Evolutionary conservation across 2,113 vertebrate species (phyloP), one percentile per base, ranked within the genome.

Genomic region (Clarias macrocephalus): DNA sequence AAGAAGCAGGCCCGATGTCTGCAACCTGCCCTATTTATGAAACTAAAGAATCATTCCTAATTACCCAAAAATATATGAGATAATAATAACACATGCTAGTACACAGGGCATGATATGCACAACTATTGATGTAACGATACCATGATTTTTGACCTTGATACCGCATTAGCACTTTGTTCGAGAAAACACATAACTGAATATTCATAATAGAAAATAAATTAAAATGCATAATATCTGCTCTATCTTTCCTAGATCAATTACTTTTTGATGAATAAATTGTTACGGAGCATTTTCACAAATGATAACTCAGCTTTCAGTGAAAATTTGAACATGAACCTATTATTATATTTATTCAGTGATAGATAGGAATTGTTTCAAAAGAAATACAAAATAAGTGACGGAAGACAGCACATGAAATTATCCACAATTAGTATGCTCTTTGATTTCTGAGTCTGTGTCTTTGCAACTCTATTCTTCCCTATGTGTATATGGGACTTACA

Each of bases 1-100:
- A 92, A 79, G 89, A 91, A 90, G 84, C 88, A 93, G 90, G 89
- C 90, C 91, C 89, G 81, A 89, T n/a, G 85, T 88, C 89, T 90
- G 89, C 42, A 75, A 70, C 88, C 73, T 75, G 85, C 79, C 75
- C 73, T 75, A 80, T 85, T 88, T 86, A 85, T 42, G 54, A 84
- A 84, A 84, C 84, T 88, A 88, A 77, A 90, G 87, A 80, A 88
- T 85, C 57, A 73, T 89, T 81, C 82, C 84, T 83, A 89, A 87
- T 87, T 84, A 81, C 65, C n/a, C 59, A 80, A 86, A 75, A 65
- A 57, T 33, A 63, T 18, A 57, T 62, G 76, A 80, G 23, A 59
- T 59, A 48, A 76, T 70, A 80, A 48, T 48, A 62, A n/a, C 62
- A 62, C 13, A 42, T n/a, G 72, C 73, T n/a, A 52, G 73, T 25